Conservation (phyloP, 2,797 vertebrate genomes). For the Ateles fusciceps region DNA sequence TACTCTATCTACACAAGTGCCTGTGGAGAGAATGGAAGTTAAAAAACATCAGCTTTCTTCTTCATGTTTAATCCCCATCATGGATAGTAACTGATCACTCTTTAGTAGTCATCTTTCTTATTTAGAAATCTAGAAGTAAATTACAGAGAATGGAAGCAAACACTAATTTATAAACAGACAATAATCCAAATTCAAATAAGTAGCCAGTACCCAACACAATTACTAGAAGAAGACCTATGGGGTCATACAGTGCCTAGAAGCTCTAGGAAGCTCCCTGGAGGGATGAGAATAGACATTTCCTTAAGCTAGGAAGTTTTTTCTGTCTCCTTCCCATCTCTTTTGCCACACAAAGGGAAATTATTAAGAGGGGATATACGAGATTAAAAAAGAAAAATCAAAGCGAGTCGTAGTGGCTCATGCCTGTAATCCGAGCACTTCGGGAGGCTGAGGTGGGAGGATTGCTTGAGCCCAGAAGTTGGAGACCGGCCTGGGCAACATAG, state of each 20-base stretch:
- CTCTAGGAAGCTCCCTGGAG: background rate
- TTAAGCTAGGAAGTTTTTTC: background rate
- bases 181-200: constrained; percentile 16
- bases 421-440: background rate
- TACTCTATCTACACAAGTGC: background rate
- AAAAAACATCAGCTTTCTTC: background rate
- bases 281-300: background rate
- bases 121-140: constrained; percentile 35
- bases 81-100: background rate
- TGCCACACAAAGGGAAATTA: background rate
- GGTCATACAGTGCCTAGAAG: background rate
- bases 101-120: background rate
- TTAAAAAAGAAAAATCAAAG: background rate
- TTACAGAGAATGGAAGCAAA: background rate
- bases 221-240: background rate
- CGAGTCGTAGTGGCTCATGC: background rate
- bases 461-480: background rate
- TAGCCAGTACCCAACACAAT: background rate
- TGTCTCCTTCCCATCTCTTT: background rate
- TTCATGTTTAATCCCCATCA: background rate
- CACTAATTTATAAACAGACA: constrained; percentile 14
- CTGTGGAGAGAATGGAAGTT: background rate
- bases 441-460: background rate
- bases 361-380: background rate
- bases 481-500: background rate